These are phyloP conservation scores for Tinea trinotella DNA, from an alignment of 2,888 invertebrate genomes.

Conservation along the genomic window DNA sequence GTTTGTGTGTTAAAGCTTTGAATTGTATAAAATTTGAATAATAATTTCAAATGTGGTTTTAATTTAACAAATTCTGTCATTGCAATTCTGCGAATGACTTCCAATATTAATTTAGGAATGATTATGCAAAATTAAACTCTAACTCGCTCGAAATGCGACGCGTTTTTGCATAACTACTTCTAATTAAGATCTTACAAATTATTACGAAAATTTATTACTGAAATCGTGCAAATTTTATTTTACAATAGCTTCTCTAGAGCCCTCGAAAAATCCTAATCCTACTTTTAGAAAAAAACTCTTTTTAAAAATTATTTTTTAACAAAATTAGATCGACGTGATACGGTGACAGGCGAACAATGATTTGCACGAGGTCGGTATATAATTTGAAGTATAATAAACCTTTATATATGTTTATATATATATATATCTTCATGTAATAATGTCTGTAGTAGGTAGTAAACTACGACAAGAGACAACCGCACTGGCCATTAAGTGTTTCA, in stretches of 20 bases:
- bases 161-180: too few relatives aligned
- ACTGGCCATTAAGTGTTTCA: constrained; percentile 7
- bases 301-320: too few relatives aligned
- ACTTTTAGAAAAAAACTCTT: too few relatives aligned
- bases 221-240: constrained; percentile 26
- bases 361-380: background rate
- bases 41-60: background rate
- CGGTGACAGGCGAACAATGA: too few relatives aligned
- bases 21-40: too few relatives aligned
- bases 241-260: constrained; percentile 22
- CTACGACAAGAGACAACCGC: constrained; percentile 1
- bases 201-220: constrained; percentile 23
- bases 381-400: constrained; percentile 17
- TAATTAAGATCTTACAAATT: too few relatives aligned
- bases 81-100: background rate
- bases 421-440: background rate
- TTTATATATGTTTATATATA: constrained; percentile 20
- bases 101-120: too few relatives aligned
- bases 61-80: background rate
- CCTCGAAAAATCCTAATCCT: constrained; percentile 16
- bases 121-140: too few relatives aligned
- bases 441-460: background rate
- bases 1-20: too few relatives aligned
- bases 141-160: too few relatives aligned
- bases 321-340: too few relatives aligned